phyloP scores from a whole-genome alignment of 2,888 invertebrate genomes.

The Elgonia sp. region DNA sequence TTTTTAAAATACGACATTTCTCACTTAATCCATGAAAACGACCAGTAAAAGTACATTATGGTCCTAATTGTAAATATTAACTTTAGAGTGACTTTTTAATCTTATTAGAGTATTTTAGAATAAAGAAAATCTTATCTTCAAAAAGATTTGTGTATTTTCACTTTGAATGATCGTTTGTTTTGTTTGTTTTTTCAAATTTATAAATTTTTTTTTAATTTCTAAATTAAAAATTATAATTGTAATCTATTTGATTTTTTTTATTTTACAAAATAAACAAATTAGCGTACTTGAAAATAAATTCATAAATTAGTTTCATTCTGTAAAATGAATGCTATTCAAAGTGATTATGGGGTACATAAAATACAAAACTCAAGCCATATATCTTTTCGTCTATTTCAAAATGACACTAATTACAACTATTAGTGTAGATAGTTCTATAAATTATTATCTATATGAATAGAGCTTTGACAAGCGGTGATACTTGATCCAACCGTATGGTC shows the following conservation, averaged over 20 bases:
- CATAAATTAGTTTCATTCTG: too few relatives aligned
- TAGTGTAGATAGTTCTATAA: slow-evolving; percentile 53
- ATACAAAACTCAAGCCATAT: slow-evolving; percentile 26
- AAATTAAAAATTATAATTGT: too few relatives aligned
- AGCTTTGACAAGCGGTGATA: slow-evolving; percentile 56
- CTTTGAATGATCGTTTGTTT: too few relatives aligned
- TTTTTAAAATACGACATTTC: too few relatives aligned
- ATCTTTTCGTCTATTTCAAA: slow-evolving; percentile 48
- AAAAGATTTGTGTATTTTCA: not conserved
- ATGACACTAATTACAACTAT: slow-evolving; percentile 67
- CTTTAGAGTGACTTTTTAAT: not conserved
- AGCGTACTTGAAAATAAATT: too few relatives aligned
- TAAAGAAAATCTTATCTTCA: not conserved
- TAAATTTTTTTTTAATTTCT: too few relatives aligned
- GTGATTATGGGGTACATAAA: not conserved
- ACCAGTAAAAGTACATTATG: not conserved
- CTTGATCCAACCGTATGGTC: slow-evolving; percentile 62
- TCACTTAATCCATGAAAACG: not conserved
- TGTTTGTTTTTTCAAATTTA: too few relatives aligned
- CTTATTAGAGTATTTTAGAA: not conserved
- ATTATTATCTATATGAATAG: slow-evolving; percentile 61
- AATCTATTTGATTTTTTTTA: too few relatives aligned
- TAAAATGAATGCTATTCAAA: too few relatives aligned
- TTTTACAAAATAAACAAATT: too few relatives aligned
- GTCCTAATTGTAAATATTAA: too few relatives aligned